A percentile compares a stretch with the other conserved stretches of the same genome.
Conservation (phyloP, 2,888 invertebrate genomes). For the Eurois occulta region DNA sequence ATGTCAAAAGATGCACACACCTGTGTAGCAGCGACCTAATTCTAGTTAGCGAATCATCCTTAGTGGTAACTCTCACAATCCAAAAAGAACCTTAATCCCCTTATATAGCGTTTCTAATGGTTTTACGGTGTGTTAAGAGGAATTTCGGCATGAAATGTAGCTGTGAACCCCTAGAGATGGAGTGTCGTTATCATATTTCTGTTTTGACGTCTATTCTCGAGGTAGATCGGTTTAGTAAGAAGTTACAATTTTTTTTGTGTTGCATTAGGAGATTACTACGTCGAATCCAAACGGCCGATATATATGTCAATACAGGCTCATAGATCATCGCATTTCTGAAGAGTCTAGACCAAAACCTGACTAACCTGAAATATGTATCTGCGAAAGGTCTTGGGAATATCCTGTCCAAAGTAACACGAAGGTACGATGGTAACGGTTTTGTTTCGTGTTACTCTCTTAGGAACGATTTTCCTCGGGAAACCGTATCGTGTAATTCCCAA, state of each 20-base stretch:
- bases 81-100: slow-evolving; percentile 55
- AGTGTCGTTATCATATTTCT: slow-evolving; percentile 79
- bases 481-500: slow-evolving; percentile 28
- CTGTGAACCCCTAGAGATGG: slow-evolving; percentile 71
- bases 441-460: slow-evolving; percentile 39
- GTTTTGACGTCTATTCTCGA: slow-evolving; percentile 72
- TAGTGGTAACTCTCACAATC: slow-evolving; percentile 32
- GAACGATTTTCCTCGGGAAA: slow-evolving; percentile 36
- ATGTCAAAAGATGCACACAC: slow-evolving; percentile 79
- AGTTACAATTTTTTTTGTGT: slow-evolving; percentile 48
- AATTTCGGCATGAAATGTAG: slow-evolving; percentile 64
- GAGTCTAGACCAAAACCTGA: slow-evolving; percentile 9
- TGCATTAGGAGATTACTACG: slow-evolving; percentile 68
- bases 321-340: neutral
- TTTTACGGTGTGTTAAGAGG: slow-evolving; percentile 36
- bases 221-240: slow-evolving; percentile 54
- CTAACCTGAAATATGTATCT: neutral
- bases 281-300: neutral
- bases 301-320: slow-evolving; percentile 2
- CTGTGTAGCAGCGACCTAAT: slow-evolving; percentile 77
- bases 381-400: slow-evolving; percentile 37
- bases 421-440: slow-evolving; percentile 31
- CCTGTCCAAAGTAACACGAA: slow-evolving; percentile 14
- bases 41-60: slow-evolving; percentile 67
- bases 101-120: slow-evolving; percentile 59